Base-by-base conservation (phyloP, 2,888 invertebrate species). In the Polia nebulosa region DNA sequence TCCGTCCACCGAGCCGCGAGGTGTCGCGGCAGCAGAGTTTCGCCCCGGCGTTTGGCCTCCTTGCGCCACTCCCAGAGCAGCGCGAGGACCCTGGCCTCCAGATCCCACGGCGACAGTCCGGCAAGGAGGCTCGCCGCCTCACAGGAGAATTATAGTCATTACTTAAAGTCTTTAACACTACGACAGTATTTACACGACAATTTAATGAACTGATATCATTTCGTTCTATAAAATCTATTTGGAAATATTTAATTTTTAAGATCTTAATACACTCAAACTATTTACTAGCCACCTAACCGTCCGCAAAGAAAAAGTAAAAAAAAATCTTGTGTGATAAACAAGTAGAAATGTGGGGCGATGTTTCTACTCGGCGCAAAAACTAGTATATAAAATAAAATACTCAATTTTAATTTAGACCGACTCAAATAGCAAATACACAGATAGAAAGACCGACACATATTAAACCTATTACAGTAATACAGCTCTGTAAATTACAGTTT, bases 401-500 rank as follows among this genome's bases (percentile, higher is more conserved):
- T 36, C 25, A 29, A 17, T 59, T n/a, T 59, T 17, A 52, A 53
- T 68, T 49, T 36, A 39, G 39, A 53, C 39, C 4, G 25, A 39
- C 27, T 9, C 9, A 62, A 64, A 63, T 53, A 66, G 44, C 49
- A 72, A 71, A 78, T 59, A 71, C 56, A 73, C 27, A 3, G 3
- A 62, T 58, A 77, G 41, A 58, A 57, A 77, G 29, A 68, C 78
- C 55, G 56, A 69, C 77, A 60, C 52, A 39, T 36, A 59, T 56
- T 60, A 44, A 29, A 61, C 57, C 68, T 68, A 68, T 73, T 66
- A 68, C 20, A 66, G 36, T 61, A 69, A 70, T 71, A 79, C 47
- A 57, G 74, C 52, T 72, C 51, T 75, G 85, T 85, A 87, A 89
- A 89, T 89, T 86, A 87, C 84, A 85, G 88, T 88, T 87, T 87